Evolutionary conservation across 2,888 invertebrate genomes (phyloP).

Genomic region (Acleris literana): DNA sequence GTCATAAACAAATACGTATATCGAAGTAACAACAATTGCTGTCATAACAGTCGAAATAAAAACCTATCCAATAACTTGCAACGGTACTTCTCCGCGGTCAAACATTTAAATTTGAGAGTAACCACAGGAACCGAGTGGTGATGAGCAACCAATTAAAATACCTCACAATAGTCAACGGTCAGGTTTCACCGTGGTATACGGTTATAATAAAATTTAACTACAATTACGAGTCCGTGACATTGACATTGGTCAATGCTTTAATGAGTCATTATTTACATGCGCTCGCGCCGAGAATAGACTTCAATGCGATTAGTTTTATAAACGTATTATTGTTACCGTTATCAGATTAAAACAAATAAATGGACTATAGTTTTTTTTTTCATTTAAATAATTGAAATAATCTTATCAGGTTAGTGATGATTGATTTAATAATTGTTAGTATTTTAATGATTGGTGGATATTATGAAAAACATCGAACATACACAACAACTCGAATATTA

Average conservation of each 20-base stretch:
- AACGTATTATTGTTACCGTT: constrained; percentile 6
- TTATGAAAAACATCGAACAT: too few relatives aligned
- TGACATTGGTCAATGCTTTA: constrained; percentile 63
- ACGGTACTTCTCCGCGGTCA: constrained; percentile 11
- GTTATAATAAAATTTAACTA: constrained; percentile 28
- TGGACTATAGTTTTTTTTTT: not conserved
- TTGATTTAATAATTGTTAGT: too few relatives aligned
- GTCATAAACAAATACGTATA: not conserved
- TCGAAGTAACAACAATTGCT: not conserved
- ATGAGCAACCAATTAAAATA: constrained; percentile 32
- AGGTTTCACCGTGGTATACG: constrained; percentile 22
- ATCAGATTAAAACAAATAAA: constrained; percentile 5
- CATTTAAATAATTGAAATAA: not conserved
- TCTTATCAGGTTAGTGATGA: too few relatives aligned
- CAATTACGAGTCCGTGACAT: constrained; percentile 48
- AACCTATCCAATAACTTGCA: constrained; percentile 7
- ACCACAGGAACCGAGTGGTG: constrained; percentile 11
- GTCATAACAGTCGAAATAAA: constrained; percentile 9
- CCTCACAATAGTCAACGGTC: constrained; percentile 27
- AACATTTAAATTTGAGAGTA: constrained; percentile 11
- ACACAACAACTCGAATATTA: too few relatives aligned
- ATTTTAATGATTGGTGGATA: too few relatives aligned
- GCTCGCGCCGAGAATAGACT: constrained; percentile 37
- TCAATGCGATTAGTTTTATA: constrained; percentile 11
- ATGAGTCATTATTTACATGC: constrained; percentile 54